Base-by-base conservation (phyloP, 2,113 vertebrate species). In the Tauraco erythrolophus region DNA sequence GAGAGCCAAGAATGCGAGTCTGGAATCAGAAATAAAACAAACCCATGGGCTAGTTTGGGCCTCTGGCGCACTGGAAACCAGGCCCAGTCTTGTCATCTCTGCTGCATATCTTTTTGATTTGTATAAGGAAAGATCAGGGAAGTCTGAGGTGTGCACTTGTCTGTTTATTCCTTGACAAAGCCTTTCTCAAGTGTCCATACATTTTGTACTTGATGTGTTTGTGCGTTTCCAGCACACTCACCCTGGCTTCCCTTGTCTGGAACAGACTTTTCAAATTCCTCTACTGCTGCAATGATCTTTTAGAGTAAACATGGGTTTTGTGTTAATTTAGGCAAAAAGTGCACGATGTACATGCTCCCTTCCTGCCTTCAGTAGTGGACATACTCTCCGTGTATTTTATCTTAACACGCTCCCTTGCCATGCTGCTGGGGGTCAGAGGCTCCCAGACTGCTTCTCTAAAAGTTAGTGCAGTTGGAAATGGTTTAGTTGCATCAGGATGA, bases 21-120 rank as follows among this genome's bases (percentile, higher is more conserved):
- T 96, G 81, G 61, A 87, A 84, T 56, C 33, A 82, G 60, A 75
- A 95, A 46, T 37, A 75, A 89, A 94, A 75, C 31, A 96, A 95
- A 91, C 27, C 14, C 18, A 48, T 48, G 25, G 68, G 30, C 76
- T 48, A 28, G 4, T 43, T 28, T 82, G 27, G 51, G 13, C 24
- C 48, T 82, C 35, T 0, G 1, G 48, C 19, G 71, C 30, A 18
- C 56, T 71, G 35, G 16, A 94, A 84, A 89, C 57, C 56, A 88
- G 66, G 18, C 27, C 66, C 30, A 76, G 19, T 19, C 27, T 76
- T 91, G 27, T 82, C 46, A 71, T 71, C 43, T 87, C 48, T 94
- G 60, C n/a, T 84, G 9, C 7, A 4, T 64, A 66, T 71, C 72
- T 92, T 88, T 62, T 51, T 93, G 77, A 89, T 95, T 82, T 93